A percentile compares a stretch with the other conserved stretches of the same genome.
These are phyloP conservation scores for Lamellibrachia columna DNA, from an alignment of 2,888 invertebrate genomes.

Conservation along the genomic window DNA sequence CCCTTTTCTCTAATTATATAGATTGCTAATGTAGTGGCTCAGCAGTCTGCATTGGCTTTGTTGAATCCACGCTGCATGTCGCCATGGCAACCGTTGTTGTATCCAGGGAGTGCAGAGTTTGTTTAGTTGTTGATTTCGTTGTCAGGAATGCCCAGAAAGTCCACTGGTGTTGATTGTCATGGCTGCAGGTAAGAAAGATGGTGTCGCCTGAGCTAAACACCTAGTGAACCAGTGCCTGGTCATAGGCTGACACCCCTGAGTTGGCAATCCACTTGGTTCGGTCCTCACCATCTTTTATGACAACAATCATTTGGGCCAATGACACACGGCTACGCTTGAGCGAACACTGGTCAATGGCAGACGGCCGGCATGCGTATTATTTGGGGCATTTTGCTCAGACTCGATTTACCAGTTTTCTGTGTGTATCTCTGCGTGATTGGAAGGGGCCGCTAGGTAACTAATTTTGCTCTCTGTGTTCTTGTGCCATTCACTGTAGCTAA, in stretches of 20 bases:
- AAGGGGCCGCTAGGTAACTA: not conserved
- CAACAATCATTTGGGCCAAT: constrained; percentile 6
- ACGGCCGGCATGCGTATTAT: not conserved
- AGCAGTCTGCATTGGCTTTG: not conserved
- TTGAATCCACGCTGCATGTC: not conserved
- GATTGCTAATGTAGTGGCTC: not conserved
- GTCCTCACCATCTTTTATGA: not conserved
- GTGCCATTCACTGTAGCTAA: not conserved
- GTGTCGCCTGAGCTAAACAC: not conserved
- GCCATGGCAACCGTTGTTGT: not conserved
- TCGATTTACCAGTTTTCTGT: constrained; percentile 6
- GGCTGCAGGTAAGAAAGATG: not conserved
- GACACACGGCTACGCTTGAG: constrained; percentile 4
- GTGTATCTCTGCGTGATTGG: not conserved
- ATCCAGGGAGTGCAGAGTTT: not conserved
- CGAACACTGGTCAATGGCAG: constrained; percentile 11
- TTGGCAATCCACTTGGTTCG: not conserved
- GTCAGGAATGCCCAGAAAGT: constrained; percentile 11
- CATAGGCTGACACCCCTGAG: not conserved
- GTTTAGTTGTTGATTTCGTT: constrained; percentile 5
- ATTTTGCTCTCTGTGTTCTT: not conserved
- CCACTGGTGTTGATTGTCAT: not conserved
- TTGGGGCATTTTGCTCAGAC: not conserved
- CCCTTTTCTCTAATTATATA: not conserved
- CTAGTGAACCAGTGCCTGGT: not conserved